Conservation (phyloP, 2,113 vertebrate genomes). For the Alaudala cheleensis region DNA sequence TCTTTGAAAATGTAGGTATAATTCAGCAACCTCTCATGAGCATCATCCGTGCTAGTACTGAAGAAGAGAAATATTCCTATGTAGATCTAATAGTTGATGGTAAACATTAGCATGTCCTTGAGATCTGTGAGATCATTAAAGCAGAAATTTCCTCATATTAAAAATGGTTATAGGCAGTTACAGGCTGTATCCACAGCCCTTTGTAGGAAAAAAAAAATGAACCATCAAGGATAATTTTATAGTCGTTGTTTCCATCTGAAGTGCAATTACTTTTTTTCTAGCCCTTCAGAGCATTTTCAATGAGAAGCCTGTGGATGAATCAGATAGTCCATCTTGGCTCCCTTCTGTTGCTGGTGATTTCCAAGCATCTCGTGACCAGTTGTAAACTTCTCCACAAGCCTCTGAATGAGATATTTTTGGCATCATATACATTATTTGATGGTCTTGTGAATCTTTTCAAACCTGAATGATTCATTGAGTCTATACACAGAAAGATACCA, state of each 20-base stretch:
- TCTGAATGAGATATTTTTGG: neutral
- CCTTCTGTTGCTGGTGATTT: neutral
- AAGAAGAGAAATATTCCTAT: neutral
- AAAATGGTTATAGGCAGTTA: slow-evolving; percentile 1
- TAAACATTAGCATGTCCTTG: neutral
- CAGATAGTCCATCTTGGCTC: neutral
- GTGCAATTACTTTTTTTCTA: neutral
- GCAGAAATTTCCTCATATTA: slow-evolving; percentile 13
- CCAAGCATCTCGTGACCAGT: neutral
- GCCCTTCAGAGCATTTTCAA: neutral
- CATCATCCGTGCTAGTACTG: neutral
- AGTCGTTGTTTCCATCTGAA: neutral
- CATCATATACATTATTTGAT: neutral
- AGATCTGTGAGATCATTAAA: neutral
- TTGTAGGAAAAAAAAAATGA: neutral
- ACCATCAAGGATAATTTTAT: neutral
- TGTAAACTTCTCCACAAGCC: neutral
- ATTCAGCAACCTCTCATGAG: neutral
- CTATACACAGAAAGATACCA: neutral
- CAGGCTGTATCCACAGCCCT: too few relatives aligned
- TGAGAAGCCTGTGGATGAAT: neutral
- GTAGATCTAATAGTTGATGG: neutral
- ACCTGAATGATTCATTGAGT: neutral
- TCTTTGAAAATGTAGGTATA: neutral
- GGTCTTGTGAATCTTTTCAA: neutral